Conservation (phyloP, 2,797 vertebrate genomes). For the Mus spretus region DNA sequence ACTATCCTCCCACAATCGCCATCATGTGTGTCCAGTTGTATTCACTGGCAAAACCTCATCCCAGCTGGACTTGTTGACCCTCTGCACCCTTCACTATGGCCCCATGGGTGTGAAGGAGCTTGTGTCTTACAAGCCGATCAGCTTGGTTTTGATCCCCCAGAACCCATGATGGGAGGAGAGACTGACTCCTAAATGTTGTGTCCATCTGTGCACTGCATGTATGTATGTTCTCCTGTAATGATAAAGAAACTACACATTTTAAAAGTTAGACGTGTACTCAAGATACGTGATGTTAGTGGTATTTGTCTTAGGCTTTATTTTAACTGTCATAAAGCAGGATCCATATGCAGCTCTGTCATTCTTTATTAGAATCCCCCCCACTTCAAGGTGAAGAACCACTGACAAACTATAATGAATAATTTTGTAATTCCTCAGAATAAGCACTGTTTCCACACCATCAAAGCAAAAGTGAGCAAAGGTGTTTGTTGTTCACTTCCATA, state of each 20-base stretch:
- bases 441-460: background rate
- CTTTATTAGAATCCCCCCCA: background rate
- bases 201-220: too few species aligned
- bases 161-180: background rate
- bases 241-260: background rate
- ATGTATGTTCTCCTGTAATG: background rate
- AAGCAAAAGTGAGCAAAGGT: background rate
- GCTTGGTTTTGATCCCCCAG: background rate
- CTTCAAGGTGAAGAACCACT: background rate
- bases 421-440: background rate
- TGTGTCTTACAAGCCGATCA: background rate
- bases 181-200: background rate
- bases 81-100: background rate
- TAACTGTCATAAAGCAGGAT: background rate
- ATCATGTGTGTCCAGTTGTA: background rate
- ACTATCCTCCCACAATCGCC: too few species aligned
- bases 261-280: background rate
- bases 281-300: background rate
- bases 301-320: background rate
- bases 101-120: background rate
- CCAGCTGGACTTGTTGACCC: background rate
- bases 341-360: background rate
- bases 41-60: background rate
- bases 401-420: background rate
- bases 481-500: background rate